Evolutionary conservation across 2,797 vertebrate species (phyloP), one percentile per base, ranked within the genome.

Genomic region (Benthosema pterotum): DNA sequence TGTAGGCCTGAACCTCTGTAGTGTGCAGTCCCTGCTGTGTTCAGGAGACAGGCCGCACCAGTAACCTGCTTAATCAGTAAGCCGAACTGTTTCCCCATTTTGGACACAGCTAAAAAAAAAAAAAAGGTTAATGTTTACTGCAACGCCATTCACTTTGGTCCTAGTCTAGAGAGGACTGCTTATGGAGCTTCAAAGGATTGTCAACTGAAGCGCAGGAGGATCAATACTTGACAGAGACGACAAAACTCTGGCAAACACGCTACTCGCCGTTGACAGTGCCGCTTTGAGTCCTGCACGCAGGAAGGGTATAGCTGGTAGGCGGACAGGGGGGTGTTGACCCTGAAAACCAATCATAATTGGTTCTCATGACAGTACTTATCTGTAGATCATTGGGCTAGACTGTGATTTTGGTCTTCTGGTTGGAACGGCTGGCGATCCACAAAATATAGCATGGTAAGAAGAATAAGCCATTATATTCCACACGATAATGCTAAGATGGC

Each of bases 381-480:
- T 70, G 67, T 49, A 67, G 25, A 5, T 71, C 0, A 11, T 38
- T 54, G 0, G 42, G 32, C 38, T 15, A 12, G 46, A 18, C 56
- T 11, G 50, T 59, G 78, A 80, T 88, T 85, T 85, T 71, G 60
- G 69, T 59, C 61, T 62, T 57, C 57, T 32, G 48, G 53, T 69
- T n/a, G n/a, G 67, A 83, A 57, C 62, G 64, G 80, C 57, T 58
- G 71, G 65, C 51, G 63, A 71, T 65, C 67, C 58, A 38, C 57
- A 75, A 75, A 60, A 78, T 69, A 60, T 73, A 89, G 14, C 69
- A 94, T 94, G 93, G 92, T 93, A 81, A 92, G 91, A 75, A 47
- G 9, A 81, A 92, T 91, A 75, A 47, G 9, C 2, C 52, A 5
- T 49, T 15, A 49, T 58, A 49, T 58, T 54, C 51, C 11, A 54